Percentiles rank a stretch among this genome's conserved stretches.
Conservation (phyloP, 2,113 vertebrate genomes). For the Notarius lentiginosus region DNA sequence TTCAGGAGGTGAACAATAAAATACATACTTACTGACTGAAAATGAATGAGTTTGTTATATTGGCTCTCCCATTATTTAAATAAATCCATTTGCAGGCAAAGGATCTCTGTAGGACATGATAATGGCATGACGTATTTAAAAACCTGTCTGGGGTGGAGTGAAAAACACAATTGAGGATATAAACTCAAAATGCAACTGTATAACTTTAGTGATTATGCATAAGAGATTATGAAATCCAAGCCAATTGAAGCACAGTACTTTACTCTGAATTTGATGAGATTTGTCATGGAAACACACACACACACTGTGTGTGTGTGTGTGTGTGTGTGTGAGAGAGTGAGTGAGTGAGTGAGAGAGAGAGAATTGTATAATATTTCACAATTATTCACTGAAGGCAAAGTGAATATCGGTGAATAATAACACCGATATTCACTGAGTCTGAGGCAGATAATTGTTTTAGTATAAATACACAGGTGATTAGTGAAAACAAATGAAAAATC, state of each 20-base stretch:
- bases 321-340: no score
- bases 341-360: no score
- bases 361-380: no score
- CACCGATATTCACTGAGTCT: no score
- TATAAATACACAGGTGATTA: no score
- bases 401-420: no score
- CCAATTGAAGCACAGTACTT: background rate
- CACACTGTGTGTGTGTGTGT: no score
- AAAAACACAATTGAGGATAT: background rate
- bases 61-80: background rate
- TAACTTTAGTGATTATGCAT: background rate
- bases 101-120: background rate
- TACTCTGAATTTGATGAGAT: background rate
- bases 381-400: no score
- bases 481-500: no score
- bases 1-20: background rate
- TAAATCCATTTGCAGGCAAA: slow-evolving; percentile 48
- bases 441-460: no score
- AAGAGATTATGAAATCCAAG: background rate
- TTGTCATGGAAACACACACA: background rate
- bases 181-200: background rate
- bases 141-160: slow-evolving; percentile 34
- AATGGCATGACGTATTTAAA: slow-evolving; percentile 42
- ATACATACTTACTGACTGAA: slow-evolving; percentile 42
- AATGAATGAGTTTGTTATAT: slow-evolving; percentile 40